phyloP scores from a whole-genome alignment of 2,888 invertebrate species.

The Andrena praecox region DNA sequence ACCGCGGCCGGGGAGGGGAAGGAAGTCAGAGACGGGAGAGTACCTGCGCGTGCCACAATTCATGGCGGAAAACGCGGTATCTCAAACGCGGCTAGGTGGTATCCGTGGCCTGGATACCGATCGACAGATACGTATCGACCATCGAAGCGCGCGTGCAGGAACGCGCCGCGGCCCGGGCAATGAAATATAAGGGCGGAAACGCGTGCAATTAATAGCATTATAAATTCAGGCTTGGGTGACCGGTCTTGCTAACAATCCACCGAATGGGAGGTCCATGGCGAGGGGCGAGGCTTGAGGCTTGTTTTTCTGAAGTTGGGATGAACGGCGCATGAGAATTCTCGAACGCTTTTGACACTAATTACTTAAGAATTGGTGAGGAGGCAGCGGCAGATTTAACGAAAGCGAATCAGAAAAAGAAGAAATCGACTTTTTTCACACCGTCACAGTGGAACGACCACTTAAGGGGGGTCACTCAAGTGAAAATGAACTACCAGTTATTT shows the following conservation, averaged over 20 bases:
- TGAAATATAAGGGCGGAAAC: slow-evolving; percentile 81
- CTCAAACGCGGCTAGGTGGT: slow-evolving; percentile 33
- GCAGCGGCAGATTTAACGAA: too few species aligned
- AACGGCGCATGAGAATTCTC: not conserved
- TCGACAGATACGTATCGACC: slow-evolving; percentile 38
- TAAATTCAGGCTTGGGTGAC: slow-evolving; percentile 75
- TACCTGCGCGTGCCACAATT: slow-evolving; percentile 47
- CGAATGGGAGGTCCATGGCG: slow-evolving; percentile 29
- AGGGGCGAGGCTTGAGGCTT: not conserved
- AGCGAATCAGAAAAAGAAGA: too few species aligned
- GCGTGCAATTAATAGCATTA: slow-evolving; percentile 80
- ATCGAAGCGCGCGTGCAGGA: slow-evolving; percentile 20
- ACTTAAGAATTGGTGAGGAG: too few species aligned
- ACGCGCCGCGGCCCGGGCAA: slow-evolving; percentile 59
- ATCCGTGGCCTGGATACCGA: slow-evolving; percentile 53
- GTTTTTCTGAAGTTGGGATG: not conserved
- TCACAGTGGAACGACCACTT: too few species aligned
- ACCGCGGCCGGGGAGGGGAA: not conserved
- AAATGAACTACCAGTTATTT: too few species aligned
- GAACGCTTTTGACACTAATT: too few species aligned
- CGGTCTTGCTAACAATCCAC: slow-evolving; percentile 77
- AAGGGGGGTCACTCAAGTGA: too few species aligned
- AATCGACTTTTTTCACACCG: too few species aligned
- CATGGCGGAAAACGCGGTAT: slow-evolving; percentile 33
- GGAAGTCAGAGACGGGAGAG: slow-evolving; percentile 22